Conservation (phyloP, 2,113 vertebrate species). For the Helogale parvula region DNA sequence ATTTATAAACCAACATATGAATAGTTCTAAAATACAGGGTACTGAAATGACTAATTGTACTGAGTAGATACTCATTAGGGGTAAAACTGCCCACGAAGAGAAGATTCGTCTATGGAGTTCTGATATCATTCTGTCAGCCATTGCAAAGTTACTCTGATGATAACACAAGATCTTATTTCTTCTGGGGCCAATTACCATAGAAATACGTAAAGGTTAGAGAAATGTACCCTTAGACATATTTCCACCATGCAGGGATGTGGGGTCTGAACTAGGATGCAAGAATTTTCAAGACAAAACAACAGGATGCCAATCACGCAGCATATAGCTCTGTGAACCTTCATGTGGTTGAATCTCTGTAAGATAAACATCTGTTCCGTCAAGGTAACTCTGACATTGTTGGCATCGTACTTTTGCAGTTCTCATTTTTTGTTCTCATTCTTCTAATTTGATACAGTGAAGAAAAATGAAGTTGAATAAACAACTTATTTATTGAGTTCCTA, state of each 20-base stretch:
- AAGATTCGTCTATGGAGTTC: slow-evolving; percentile 43
- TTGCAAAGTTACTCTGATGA: slow-evolving; percentile 30
- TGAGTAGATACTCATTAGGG: slow-evolving; percentile 61
- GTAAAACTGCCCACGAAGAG: slow-evolving; percentile 65
- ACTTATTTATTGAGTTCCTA: neutral
- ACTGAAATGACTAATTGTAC: slow-evolving; percentile 69
- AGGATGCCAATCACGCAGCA: neutral
- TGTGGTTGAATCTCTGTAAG: neutral
- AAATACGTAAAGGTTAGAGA: slow-evolving; percentile 19
- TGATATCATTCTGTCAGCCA: slow-evolving; percentile 41
- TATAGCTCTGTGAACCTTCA: neutral
- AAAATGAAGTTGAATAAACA: neutral
- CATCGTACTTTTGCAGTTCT: neutral
- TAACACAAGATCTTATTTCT: slow-evolving; percentile 47
- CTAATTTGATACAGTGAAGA: neutral
- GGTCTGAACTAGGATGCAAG: neutral
- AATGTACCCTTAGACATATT: neutral
- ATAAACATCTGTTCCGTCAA: neutral
- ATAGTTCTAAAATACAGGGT: slow-evolving; percentile 77
- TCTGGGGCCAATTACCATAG: neutral
- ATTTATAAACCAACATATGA: slow-evolving; percentile 75
- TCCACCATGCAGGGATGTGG: neutral
- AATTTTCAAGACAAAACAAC: neutral
- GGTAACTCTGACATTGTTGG: neutral
- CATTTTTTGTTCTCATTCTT: neutral